Evolutionary conservation across 2,888 invertebrate species (phyloP), one percentile per base, ranked within the genome.

Genomic region (Zaprionus bogoriensis): DNA sequence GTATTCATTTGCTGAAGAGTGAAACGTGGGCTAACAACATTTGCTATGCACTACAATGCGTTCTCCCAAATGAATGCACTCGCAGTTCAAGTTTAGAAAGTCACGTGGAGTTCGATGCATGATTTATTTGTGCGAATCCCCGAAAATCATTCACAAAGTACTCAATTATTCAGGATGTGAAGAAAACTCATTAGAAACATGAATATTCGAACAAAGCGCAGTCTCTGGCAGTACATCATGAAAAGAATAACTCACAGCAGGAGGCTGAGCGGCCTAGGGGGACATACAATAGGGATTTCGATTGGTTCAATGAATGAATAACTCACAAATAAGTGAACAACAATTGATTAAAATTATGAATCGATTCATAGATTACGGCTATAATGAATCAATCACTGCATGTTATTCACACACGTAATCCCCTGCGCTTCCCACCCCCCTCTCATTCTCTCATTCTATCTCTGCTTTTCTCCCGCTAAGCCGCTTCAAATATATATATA

Each of bases 1-100:
- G 22, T 48, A 64, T 61, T 69, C 55, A 65, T 23, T 45, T 47
- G 45, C 23, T 27, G 45, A 39, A 25, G 12, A 7, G 10, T 53
- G 30, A 36, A 30, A 23, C 30, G 12, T 4, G 10, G 10, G 9
- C 14, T 28, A 22, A 20, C 12, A 54, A 36, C n/a, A n/a, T 25
- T 25, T 25, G 28, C 2, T 23, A 10, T 17, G 30, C 39, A 39
- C 28, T 39, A 17, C 17, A 12, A 25, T 38, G 17, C 22, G 20
- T 14, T 22, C 39, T 1, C 7, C 7, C 9, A 23, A 44, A 19
- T 12, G 28, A 10, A 27, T 30, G 22, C 38, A 55, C 39, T 52
- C 23, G 44, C 42, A 52, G 22, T 30, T 27, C n/a, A 27, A 10
- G 4, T 27, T 4, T 12, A 32, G 14, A 32, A 32, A 32, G n/a